phyloP scores from a whole-genome alignment of 2,113 vertebrate genomes.

The Tragulus kanchil region DNA sequence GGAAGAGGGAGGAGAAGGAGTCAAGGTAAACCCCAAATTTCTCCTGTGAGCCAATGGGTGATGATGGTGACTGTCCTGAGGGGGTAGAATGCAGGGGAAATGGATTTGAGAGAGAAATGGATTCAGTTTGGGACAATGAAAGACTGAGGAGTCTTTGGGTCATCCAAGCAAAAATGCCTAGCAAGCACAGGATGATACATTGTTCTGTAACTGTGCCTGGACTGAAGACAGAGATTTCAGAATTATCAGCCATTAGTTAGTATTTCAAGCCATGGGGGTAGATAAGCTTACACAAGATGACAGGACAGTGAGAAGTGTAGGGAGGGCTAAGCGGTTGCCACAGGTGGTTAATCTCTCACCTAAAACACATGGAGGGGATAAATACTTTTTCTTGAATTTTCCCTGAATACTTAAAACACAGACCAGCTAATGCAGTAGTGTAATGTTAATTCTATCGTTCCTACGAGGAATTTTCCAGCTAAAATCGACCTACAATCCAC shows the following conservation, averaged over 20 bases:
- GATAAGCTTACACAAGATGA: background rate
- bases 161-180: background rate
- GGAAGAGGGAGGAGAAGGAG: background rate
- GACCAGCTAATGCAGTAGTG: background rate
- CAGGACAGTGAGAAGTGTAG: background rate
- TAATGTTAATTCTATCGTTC: background rate
- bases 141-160: background rate
- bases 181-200: background rate
- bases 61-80: background rate
- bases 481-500: background rate
- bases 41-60: background rate
- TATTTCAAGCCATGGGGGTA: background rate
- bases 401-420: constrained; percentile 15
- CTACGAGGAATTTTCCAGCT: background rate
- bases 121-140: background rate
- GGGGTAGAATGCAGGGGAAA: background rate
- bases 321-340: background rate
- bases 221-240: background rate
- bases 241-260: background rate
- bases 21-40: background rate
- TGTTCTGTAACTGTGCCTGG: background rate
- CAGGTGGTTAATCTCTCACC: background rate
- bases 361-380: background rate
- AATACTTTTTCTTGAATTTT: constrained; percentile 29
- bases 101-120: background rate